Evolutionary conservation across 2,113 vertebrate species (phyloP), one percentile per base, ranked within the genome.

Genomic region (Dolichotis patagonum): DNA sequence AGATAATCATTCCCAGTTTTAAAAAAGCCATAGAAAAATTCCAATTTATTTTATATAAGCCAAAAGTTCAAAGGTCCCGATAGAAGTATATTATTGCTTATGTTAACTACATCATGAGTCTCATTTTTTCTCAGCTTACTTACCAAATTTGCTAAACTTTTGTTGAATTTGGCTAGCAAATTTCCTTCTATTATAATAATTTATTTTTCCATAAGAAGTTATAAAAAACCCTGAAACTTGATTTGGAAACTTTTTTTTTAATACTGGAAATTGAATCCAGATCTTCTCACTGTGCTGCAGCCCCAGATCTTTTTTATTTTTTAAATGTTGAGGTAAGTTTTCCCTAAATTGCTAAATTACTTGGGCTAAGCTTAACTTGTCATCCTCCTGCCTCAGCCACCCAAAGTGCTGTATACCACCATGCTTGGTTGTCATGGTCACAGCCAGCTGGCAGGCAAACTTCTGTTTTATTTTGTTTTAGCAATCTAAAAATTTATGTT

Each of bases 121-220:
- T 69, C 13, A 90, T 46, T 90, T 89, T 89, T 89, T 78, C 43
- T 78, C 94, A 32, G 71, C 11, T 90, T 73, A 89, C 1, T 24
- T 35, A 69, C 0, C 26, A 91, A 58, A 90, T 80, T 62, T n/a
- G n/a, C 20, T 58, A 77, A 90, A 80, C 1, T 52, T 84, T 81
- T 88, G 32, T 58, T 87, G 9, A 92, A 54, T 69, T 43, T 56
- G 20, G 26, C 46, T 54, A 94, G 41, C n/a, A 94, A 80, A n/a
- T 63, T 90, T 91, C 80, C 22, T 94, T 85, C n/a, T 87, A 80
- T 49, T 75, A 7, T 67, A 86, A 88, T 88, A 85, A 84, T 94
- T 32, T 60, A 35, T 90, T 26, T 62, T 52, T 83, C 60, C 43
- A 83, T 24, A 78, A 78, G 65, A 52, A 24, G 0, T 0, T 80